Percentiles rank a stretch among this genome's conserved stretches.
phyloP scores from a whole-genome alignment of 2,888 invertebrate genomes.

The Crepidodera aurea region DNA sequence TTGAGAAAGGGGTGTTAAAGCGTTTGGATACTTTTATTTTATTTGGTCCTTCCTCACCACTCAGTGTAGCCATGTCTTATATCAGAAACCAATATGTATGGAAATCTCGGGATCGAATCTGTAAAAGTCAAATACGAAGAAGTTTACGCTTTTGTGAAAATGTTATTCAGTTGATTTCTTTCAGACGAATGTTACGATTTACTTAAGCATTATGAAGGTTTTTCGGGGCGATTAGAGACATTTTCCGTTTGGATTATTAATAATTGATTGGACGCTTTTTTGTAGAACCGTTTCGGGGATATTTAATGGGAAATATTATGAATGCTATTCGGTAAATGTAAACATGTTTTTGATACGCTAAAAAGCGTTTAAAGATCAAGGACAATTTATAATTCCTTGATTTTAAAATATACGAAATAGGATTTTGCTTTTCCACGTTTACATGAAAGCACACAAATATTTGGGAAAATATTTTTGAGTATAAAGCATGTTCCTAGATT shows the following conservation, averaged over 20 bases:
- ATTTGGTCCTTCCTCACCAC: constrained; percentile 47
- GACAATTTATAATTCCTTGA: too few relatives aligned
- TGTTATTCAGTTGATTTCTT: constrained; percentile 22
- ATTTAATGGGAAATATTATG: too few relatives aligned
- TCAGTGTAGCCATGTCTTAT: constrained; percentile 43
- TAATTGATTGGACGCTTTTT: constrained; percentile 1
- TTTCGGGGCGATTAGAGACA: background rate
- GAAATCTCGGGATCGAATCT: constrained; percentile 47
- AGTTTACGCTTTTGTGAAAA: constrained; percentile 29
- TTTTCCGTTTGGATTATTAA: background rate
- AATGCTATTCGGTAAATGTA: too few relatives aligned
- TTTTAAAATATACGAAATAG: too few relatives aligned
- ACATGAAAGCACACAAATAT: too few relatives aligned
- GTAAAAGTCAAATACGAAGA: constrained; percentile 32
- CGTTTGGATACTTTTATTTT: constrained; percentile 47
- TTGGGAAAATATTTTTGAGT: too few relatives aligned
- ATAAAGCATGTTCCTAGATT: too few relatives aligned
- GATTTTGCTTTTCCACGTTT: too few relatives aligned
- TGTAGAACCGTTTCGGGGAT: too few relatives aligned
- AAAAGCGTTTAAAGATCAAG: too few relatives aligned
- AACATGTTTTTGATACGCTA: too few relatives aligned
- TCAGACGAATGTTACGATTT: constrained; percentile 20
- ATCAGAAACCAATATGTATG: constrained; percentile 58
- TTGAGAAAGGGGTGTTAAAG: constrained; percentile 34
- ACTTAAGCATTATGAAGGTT: background rate